Conservation (phyloP, 1,140 invertebrate species). For the Drosophila lini region DNA sequence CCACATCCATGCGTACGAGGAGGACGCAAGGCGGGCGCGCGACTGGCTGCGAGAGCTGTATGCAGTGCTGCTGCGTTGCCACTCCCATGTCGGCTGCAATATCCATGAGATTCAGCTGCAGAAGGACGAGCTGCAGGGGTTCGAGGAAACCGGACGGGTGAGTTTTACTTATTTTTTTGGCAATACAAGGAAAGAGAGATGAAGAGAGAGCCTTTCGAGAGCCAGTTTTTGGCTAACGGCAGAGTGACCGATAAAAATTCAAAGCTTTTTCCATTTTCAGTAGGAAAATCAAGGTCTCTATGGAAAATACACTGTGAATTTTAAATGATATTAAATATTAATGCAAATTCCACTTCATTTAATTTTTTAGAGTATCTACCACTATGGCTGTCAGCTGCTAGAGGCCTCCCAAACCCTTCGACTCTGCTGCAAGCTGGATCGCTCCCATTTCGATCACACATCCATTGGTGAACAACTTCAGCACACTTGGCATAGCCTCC, state of each 20-base stretch:
- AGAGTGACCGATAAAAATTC: constrained; percentile 10
- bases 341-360: neutral
- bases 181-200: neutral
- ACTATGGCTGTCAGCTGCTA: constrained; percentile 91
- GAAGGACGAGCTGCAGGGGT: constrained; percentile 90
- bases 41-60: constrained; percentile 91
- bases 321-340: neutral
- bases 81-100: constrained; percentile 90
- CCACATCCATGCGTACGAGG: constrained; percentile 90
- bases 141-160: constrained; percentile 91
- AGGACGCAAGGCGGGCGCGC: constrained; percentile 90
- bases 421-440: constrained; percentile 88
- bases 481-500: constrained; percentile 89
- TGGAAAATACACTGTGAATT: neutral
- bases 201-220: neutral
- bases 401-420: constrained; percentile 90
- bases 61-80: constrained; percentile 88
- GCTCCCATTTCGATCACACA: constrained; percentile 62
- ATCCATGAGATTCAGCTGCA: constrained; percentile 90
- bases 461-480: constrained; percentile 85
- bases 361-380: constrained; percentile 88
- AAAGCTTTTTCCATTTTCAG: neutral
- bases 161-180: constrained; percentile 50
- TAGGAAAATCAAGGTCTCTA: constrained; percentile 24
- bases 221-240: constrained; percentile 20